These are phyloP conservation scores for Ispidina picta DNA, from an alignment of 2,797 vertebrate species.

Conservation along the genomic window DNA sequence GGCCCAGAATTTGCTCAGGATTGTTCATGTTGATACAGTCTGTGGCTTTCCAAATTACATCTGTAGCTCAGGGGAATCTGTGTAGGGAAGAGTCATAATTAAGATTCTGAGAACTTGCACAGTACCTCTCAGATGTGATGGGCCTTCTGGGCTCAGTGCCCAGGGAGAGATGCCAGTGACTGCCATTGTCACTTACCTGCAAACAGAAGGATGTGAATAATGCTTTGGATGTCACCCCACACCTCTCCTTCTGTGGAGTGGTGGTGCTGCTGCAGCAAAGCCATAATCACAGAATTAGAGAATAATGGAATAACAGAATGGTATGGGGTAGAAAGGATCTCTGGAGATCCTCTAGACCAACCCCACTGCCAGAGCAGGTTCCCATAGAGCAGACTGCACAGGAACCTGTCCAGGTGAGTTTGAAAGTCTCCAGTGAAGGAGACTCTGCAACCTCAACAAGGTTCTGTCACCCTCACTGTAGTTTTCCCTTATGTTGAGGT, in stretches of 20 bases:
- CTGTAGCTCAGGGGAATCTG: neutral
- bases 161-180: neutral
- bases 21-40: neutral
- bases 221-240: conserved; percentile 43
- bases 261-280: neutral
- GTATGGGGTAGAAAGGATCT: neutral
- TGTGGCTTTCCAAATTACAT: neutral
- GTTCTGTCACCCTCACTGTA: neutral
- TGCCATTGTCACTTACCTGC: conserved; percentile 8
- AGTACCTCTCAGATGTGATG: fast-evolving
- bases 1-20: neutral
- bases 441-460: neutral
- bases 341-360: neutral
- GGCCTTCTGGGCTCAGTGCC: neutral
- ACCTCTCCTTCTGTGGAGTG: neutral
- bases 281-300: neutral
- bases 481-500: neutral
- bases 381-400: neutral
- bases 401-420: neutral
- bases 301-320: neutral
- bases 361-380: neutral
- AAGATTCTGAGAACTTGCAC: neutral
- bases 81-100: neutral
- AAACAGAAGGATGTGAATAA: conserved; percentile 38
- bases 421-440: neutral